Percentiles rank a stretch among this genome's conserved stretches.
Evolutionary conservation across 2,888 invertebrate genomes (phyloP).

Genomic region (Melanostoma scalare): DNA sequence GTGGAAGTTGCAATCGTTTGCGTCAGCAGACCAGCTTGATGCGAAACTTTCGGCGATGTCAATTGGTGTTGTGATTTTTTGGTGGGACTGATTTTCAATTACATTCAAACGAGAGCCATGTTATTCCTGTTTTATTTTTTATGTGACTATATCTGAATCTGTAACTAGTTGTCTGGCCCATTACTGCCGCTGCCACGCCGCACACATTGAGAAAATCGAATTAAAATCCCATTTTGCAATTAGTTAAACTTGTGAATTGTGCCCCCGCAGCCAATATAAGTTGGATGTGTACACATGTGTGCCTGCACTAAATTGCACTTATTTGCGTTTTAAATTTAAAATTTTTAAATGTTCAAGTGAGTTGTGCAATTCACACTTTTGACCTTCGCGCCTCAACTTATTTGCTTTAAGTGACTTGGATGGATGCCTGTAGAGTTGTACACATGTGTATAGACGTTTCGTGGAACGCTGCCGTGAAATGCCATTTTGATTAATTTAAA

Average conservation of each 20-base stretch:
- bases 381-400: slow-evolving; percentile 64
- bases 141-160: slow-evolving; percentile 1
- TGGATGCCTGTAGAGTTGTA: neutral
- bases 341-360: slow-evolving; percentile 12
- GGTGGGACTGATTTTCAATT: no score
- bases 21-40: no score
- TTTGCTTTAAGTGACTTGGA: slow-evolving; percentile 57
- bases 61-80: no score
- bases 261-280: neutral
- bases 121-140: slow-evolving; percentile 46
- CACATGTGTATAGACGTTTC: neutral
- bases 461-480: neutral
- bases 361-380: slow-evolving; percentile 54
- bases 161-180: slow-evolving; percentile 2
- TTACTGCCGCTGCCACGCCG: slow-evolving; percentile 4
- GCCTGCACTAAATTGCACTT: slow-evolving; percentile 44
- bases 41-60: no score
- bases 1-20: no score
- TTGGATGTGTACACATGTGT: neutral
- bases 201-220: slow-evolving; percentile 57
- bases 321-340: slow-evolving; percentile 52
- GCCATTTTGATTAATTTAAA: slow-evolving; percentile 24
- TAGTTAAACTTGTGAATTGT: slow-evolving; percentile 42
- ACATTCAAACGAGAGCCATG: slow-evolving; percentile 60
- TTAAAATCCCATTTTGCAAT: slow-evolving; percentile 70